These are phyloP conservation scores for Pharmacophagus antenor DNA, from an alignment of 2,888 invertebrate genomes.

Conservation along the genomic window DNA sequence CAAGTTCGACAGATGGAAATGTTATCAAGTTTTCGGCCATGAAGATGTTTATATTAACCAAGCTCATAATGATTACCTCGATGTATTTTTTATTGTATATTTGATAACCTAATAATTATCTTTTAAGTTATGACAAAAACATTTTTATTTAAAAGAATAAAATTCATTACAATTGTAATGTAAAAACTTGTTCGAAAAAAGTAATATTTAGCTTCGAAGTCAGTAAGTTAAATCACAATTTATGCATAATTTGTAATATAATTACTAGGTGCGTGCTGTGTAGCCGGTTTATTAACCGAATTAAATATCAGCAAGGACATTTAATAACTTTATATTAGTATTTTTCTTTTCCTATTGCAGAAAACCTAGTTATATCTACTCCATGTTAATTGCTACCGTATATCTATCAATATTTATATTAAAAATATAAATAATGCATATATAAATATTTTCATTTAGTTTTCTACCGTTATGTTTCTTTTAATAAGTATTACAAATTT, in stretches of 20 bases:
- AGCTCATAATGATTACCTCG: background rate
- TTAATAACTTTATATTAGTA: background rate
- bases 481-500: background rate
- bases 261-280: background rate
- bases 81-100: background rate
- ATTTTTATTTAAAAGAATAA: constrained; percentile 9
- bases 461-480: background rate
- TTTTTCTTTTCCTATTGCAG: too few relatives aligned
- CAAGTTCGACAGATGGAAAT: background rate
- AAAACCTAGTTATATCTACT: too few relatives aligned
- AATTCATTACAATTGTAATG: background rate
- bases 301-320: background rate
- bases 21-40: too few relatives aligned
- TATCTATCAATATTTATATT: too few relatives aligned
- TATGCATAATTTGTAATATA: background rate
- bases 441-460: background rate
- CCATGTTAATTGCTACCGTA: too few relatives aligned
- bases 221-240: constrained; percentile 7
- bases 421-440: background rate
- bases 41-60: too few relatives aligned
- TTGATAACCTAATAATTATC: background rate
- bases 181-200: constrained; percentile 11
- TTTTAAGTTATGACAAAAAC: too few relatives aligned
- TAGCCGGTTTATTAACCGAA: background rate
- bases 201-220: constrained; percentile 2